A percentile compares a stretch with the other conserved stretches of the same genome.
Evolutionary conservation across 2,888 invertebrate species (phyloP).

Genomic region (Eupeodes luniger): DNA sequence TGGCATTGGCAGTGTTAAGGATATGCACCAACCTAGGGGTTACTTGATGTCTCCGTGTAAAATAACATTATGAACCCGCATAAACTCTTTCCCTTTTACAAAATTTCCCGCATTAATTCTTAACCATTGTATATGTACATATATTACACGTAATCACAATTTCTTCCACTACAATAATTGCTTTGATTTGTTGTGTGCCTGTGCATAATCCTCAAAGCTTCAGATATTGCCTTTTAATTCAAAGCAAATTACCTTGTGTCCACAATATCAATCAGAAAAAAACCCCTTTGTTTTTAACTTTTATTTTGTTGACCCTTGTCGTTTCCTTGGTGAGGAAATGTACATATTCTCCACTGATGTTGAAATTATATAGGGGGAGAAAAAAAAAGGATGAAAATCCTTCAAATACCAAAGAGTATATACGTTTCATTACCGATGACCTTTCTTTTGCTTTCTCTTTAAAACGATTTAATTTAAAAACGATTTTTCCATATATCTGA

Average conservation of each 20-base stretch:
- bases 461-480: background rate
- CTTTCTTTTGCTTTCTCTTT: background rate
- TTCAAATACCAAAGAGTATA: background rate
- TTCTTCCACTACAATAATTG: background rate
- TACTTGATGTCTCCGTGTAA: no score
- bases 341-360: no score
- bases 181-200: background rate
- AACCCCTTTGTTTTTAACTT: background rate
- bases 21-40: no score
- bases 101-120: no score
- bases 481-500: conserved; percentile 1
- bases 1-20: no score
- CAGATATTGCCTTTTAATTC: conserved; percentile 49
- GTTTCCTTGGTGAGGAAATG: background rate
- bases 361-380: background rate
- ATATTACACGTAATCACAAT: background rate
- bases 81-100: no score
- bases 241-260: conserved; percentile 53
- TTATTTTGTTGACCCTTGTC: background rate
- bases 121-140: no score
- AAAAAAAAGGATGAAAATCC: background rate
- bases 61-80: no score
- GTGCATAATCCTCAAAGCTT: background rate
- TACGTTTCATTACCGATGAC: conserved; percentile 27
- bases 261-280: conserved; percentile 52